A percentile compares a stretch with the other conserved stretches of the same genome.
Evolutionary conservation across 37 sponge, comb jelly and placozoan genomes (phyloP).

Genomic region (Oopsacas minuta): DNA sequence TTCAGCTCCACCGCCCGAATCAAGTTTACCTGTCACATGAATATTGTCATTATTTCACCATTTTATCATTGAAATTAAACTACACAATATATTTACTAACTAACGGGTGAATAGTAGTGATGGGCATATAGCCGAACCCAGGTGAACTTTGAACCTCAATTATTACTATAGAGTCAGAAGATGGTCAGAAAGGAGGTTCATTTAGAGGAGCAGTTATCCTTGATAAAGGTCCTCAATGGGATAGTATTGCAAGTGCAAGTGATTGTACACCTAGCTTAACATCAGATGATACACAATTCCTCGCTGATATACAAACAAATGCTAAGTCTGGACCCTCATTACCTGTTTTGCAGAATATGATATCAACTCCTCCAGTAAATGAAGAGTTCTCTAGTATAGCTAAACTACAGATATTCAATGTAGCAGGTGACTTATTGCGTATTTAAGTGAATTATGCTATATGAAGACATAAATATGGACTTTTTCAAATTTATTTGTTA

Average conservation of each 20-base stretch:
- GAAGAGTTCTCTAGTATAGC: neutral
- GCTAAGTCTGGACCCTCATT: neutral
- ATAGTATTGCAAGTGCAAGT: neutral
- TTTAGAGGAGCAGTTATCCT: neutral
- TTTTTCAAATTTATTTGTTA: too few relatives aligned
- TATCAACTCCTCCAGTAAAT: neutral
- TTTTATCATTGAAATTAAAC: too few relatives aligned
- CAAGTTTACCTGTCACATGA: too few relatives aligned
- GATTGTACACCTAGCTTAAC: neutral
- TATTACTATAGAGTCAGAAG: neutral
- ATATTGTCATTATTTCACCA: too few relatives aligned
- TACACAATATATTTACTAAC: too few relatives aligned
- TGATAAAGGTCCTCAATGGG: constrained; percentile 14
- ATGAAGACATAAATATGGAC: too few relatives aligned
- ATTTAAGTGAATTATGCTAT: too few relatives aligned
- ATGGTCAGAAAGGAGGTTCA: neutral
- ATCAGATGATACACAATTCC: neutral
- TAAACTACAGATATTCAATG: neutral
- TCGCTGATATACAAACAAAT: neutral
- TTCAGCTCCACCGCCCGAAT: too few relatives aligned
- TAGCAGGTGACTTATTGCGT: too few relatives aligned
- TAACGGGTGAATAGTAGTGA: too few relatives aligned
- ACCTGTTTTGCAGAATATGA: neutral
- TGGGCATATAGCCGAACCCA: too few relatives aligned
- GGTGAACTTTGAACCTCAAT: neutral